Percentiles rank a stretch among this genome's conserved stretches.
Evolutionary conservation across 2,797 vertebrate genomes (phyloP).

Genomic region (Trachops cirrhosus): DNA sequence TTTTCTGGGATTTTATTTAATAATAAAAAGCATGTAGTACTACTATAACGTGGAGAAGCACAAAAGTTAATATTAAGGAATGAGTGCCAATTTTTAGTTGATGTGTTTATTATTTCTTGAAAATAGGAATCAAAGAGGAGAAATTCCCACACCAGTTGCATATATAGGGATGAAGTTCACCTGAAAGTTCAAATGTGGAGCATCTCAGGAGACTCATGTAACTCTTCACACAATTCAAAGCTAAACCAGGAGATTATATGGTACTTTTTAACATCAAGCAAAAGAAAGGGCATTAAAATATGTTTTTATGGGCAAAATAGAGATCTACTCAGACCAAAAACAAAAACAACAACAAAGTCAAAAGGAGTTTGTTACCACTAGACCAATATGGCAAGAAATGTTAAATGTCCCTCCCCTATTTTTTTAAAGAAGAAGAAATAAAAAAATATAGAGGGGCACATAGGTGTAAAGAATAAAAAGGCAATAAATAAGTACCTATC

Average conservation of each 20-base stretch:
- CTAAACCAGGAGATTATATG: not conserved
- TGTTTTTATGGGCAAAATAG: not conserved
- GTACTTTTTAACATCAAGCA: not conserved
- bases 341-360: no score
- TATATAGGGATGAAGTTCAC: not conserved
- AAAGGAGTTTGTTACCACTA: no score
- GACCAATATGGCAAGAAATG: no score
- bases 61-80: not conserved
- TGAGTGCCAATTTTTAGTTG: not conserved
- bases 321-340: not conserved
- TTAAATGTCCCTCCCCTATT: no score
- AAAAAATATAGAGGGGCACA: no score
- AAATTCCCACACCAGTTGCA: not conserved
- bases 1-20: not conserved
- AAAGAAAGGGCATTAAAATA: not conserved
- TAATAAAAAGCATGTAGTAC: not conserved
- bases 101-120: not conserved
- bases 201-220: not conserved
- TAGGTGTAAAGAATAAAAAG: no score
- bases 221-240: not conserved
- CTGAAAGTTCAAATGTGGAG: not conserved
- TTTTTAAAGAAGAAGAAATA: no score
- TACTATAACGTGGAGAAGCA: not conserved
- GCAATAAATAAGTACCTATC: not conserved
- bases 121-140: not conserved